Base-by-base conservation (phyloP, 1,140 invertebrate species). In the Phymastichus coffea region DNA sequence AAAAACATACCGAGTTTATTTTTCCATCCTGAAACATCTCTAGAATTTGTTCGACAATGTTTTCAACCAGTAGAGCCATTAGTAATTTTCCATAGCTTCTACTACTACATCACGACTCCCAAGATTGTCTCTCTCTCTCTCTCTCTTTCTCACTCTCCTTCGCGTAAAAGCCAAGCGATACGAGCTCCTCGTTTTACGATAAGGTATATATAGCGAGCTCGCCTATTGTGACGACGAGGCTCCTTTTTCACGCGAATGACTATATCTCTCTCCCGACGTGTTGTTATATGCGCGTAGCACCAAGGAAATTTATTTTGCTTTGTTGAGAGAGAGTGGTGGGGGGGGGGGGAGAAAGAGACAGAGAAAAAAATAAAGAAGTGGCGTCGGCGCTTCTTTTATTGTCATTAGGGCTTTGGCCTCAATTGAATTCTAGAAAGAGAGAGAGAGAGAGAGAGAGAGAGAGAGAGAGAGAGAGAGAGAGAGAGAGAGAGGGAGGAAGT, bases 181-280 rank as follows among this genome's bases (percentile, higher is more conserved):
- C 33, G 35, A 62, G 43, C 47, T 46, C 40, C 49, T 26, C 64
- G 55, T 44, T 61, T 68, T 64, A 64, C 56, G 68, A 71, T 69
- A 71, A 70, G 60, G 66, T 66, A 48, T 54, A 60, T 46, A 59
- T 56, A 40, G 63, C 64, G 57, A 47, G 33, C 57, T 46, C 28
- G 55, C 52, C 25, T 37, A 53, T 63, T 57, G 37, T 40, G 37
- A 26, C 46, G 33, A 37, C 55, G 20, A 19, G 37, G 41, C 43
- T 53, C n/a, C 14, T 51, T 51, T 58, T 43, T 37, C 22, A 57
- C 53, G 63, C 26, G 56, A 46, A 38, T 38, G 26, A 30, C 46
- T 46, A 54, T 44, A 28, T 43, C 49, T 12, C 30, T 10, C 23
- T 28, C 15, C 10, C 28, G 12, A 7, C 14, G 2, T n/a, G 17